Percentiles rank a stretch among this genome's conserved stretches.
These are phyloP conservation scores for Clarias magur DNA, from an alignment of 2,113 vertebrate species.

Conservation along the genomic window DNA sequence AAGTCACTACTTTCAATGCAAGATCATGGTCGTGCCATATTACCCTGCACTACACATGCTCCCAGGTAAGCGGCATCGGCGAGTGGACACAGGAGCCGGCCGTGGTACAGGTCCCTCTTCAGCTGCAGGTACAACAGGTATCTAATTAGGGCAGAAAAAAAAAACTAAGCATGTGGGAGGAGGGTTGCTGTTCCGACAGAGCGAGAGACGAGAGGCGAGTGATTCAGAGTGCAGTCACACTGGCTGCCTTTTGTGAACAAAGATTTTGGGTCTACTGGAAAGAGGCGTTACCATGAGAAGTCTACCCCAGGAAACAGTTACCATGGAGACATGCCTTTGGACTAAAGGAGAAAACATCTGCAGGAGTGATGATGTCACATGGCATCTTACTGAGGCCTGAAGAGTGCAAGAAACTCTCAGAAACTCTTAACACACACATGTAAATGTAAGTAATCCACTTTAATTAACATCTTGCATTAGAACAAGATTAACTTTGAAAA, in stretches of 20 bases:
- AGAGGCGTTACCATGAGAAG: slow-evolving; percentile 45
- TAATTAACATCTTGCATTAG: neutral
- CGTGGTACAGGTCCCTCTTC: slow-evolving; percentile 98
- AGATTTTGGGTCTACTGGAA: slow-evolving; percentile 1
- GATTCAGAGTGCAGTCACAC: neutral
- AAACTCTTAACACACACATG: neutral
- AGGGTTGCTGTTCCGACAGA: neutral
- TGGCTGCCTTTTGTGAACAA: slow-evolving; percentile 11
- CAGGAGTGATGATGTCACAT: neutral
- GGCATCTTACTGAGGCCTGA: neutral
- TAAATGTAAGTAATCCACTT: neutral
- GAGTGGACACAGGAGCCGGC: slow-evolving; percentile 92
- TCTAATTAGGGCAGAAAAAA: slow-evolving; percentile 68
- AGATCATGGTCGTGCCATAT: neutral
- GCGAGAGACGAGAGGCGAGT: neutral
- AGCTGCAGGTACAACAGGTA: slow-evolving; percentile 95
- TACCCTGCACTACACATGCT: slow-evolving; percentile 94
- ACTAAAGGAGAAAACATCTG: slow-evolving; percentile 7
- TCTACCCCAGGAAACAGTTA: slow-evolving; percentile 37
- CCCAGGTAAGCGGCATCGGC: slow-evolving; percentile 93
- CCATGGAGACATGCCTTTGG: slow-evolving; percentile 40
- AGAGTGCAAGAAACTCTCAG: neutral
- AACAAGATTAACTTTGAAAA: neutral
- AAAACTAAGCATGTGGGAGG: neutral
- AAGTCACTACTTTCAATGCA: neutral